These are phyloP conservation scores for Trissoscelio sp. DNA, from an alignment of 2,888 invertebrate genomes.

Conservation along the genomic window DNA sequence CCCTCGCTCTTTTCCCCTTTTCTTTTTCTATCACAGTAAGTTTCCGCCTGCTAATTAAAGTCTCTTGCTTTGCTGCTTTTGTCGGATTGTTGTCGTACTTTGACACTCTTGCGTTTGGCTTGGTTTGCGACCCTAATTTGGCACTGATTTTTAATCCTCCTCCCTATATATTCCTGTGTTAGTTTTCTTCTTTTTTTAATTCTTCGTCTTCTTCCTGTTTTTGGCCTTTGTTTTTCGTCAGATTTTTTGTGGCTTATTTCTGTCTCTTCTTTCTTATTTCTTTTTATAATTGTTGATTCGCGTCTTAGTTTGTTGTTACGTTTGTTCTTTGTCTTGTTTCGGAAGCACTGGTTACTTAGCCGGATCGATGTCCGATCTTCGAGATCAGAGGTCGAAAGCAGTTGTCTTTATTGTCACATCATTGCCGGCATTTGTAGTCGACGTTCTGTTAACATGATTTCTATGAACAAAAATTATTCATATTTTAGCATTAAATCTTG, in stretches of 20 bases:
- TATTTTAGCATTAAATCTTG: too few species aligned
- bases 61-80: conserved; percentile 67
- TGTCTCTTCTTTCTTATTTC: conserved; percentile 32
- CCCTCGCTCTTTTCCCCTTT: conserved; percentile 46
- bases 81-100: conserved; percentile 67
- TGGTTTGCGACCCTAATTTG: conserved; percentile 75
- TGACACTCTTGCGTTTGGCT: conserved; percentile 75
- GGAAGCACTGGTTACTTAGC: conserved; percentile 81
- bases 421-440: conserved; percentile 78
- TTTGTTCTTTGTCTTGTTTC: conserved; percentile 69
- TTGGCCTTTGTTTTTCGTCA: conserved; percentile 60
- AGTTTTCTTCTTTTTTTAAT: conserved; percentile 37
- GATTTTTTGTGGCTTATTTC: conserved; percentile 36
- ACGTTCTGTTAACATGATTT: conserved; percentile 79
- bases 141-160: conserved; percentile 72
- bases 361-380: conserved; percentile 76
- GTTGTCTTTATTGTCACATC: conserved; percentile 83
- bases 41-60: conserved; percentile 62
- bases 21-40: conserved; percentile 60
- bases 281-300: conserved; percentile 55
- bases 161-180: conserved; percentile 21
- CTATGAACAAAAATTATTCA: conserved; percentile 77
- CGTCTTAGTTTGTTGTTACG: conserved; percentile 64
- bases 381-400: conserved; percentile 77
- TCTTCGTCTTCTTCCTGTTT: conserved; percentile 38